Evolutionary conservation across 2,113 vertebrate species (phyloP).

Genomic region (Tragelaphus scriptus): DNA sequence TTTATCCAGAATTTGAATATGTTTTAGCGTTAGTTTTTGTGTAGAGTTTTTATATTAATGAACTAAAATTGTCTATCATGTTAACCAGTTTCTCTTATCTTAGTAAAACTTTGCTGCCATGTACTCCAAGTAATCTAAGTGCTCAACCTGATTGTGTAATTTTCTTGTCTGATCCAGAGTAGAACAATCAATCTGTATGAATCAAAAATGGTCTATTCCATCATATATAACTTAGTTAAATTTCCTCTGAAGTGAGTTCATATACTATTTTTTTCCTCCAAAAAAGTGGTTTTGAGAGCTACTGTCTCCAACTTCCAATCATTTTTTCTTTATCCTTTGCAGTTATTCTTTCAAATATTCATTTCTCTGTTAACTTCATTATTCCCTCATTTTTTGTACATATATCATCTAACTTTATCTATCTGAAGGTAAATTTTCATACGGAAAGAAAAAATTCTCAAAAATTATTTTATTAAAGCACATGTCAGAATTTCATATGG

Average conservation of each 20-base stretch:
- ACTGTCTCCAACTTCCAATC: neutral
- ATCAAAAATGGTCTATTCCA: neutral
- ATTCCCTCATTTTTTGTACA: neutral
- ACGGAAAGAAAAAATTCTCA: neutral
- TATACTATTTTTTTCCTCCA: neutral
- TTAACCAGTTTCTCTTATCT: constrained; percentile 22
- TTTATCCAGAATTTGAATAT: neutral
- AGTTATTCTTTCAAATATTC: neutral
- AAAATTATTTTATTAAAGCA: neutral
- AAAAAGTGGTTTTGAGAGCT: constrained; percentile 8
- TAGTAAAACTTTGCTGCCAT: neutral
- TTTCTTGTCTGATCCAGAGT: constrained; percentile 21
- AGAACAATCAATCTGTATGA: neutral
- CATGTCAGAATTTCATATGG: neutral
- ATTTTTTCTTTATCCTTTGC: neutral
- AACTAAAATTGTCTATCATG: neutral
- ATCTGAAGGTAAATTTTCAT: neutral
- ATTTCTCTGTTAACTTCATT: neutral
- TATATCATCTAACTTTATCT: neutral
- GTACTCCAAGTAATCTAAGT: neutral
- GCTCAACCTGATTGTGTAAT: neutral
- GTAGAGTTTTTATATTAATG: neutral
- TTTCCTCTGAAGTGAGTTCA: neutral
- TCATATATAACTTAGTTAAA: neutral
- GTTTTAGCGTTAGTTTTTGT: neutral